A percentile compares a stretch with the other conserved stretches of the same genome.
Evolutionary conservation across 2,113 vertebrate species (phyloP).

Genomic region (Herpetotheres cachinnans): DNA sequence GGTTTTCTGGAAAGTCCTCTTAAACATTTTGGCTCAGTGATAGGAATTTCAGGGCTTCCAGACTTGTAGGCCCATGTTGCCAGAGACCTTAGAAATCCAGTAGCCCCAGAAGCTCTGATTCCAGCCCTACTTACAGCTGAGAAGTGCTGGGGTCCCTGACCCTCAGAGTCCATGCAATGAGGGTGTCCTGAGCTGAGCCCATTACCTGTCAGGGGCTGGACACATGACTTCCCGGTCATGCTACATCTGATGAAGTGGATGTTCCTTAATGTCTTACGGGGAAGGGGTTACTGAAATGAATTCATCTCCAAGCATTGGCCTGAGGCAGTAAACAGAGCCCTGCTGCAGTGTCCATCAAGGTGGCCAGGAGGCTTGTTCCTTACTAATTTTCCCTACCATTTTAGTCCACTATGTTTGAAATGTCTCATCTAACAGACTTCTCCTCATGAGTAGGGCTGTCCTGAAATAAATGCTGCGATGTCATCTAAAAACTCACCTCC

Average conservation of each 20-base stretch:
- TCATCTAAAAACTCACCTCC: background rate
- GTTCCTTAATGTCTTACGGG: background rate
- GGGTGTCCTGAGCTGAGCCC: background rate
- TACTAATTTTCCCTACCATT: background rate
- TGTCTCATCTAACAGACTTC: background rate
- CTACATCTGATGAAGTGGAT: background rate
- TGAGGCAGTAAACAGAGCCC: background rate
- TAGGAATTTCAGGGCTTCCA: background rate
- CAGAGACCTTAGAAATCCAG: background rate
- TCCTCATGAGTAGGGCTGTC: background rate
- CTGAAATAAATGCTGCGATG: background rate
- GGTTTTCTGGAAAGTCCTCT: background rate
- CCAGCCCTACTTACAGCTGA: background rate
- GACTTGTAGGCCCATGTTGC: background rate
- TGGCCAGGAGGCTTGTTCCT: background rate
- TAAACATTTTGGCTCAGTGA: background rate
- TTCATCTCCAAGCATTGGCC: background rate
- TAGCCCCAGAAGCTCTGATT: background rate
- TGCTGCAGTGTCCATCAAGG: background rate
- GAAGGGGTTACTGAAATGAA: background rate
- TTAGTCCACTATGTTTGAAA: background rate
- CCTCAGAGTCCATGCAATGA: background rate
- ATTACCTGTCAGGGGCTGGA: background rate
- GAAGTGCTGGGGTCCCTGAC: background rate
- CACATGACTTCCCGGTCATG: background rate